These are phyloP conservation scores for Carabus problematicus DNA, from an alignment of 2,888 invertebrate genomes.

Conservation along the genomic window DNA sequence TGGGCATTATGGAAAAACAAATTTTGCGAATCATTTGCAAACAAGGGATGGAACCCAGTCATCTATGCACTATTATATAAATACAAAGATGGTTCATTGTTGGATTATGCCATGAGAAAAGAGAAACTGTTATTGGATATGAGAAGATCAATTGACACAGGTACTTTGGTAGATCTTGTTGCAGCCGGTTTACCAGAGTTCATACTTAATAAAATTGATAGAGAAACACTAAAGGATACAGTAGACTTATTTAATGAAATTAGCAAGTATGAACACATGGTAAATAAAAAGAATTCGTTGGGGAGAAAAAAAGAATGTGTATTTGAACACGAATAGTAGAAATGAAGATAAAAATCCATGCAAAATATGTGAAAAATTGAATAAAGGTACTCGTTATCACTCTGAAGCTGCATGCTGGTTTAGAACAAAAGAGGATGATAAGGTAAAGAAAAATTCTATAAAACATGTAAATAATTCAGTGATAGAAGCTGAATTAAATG, in stretches of 20 bases:
- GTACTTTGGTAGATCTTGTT: constrained; percentile 30
- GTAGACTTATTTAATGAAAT: constrained; percentile 8
- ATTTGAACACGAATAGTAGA: too few relatives aligned
- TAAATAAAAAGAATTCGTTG: too few relatives aligned
- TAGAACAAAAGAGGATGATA: constrained; percentile 24
- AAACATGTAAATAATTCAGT: constrained; percentile 44
- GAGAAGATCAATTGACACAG: constrained; percentile 26
- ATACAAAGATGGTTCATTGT: constrained; percentile 21
- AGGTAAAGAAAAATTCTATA: constrained; percentile 15
- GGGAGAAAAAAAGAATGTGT: too few relatives aligned
- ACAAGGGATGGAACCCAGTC: too few relatives aligned
- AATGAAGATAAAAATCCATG: too few relatives aligned
- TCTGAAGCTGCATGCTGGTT: constrained; percentile 27
- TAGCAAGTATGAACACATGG: constrained; percentile 13
- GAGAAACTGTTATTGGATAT: constrained; percentile 28
- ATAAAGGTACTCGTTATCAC: constrained; percentile 32
- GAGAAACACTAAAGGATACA: constrained; percentile 16
- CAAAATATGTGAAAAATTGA: constrained; percentile 16
- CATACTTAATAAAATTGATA: constrained; percentile 26
- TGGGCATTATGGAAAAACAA: too few relatives aligned
- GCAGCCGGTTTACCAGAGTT: constrained; percentile 20
- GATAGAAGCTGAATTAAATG: constrained; percentile 45
- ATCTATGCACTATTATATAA: too few relatives aligned
- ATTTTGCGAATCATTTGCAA: too few relatives aligned
- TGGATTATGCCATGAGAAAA: constrained; percentile 36